A percentile compares a stretch with the other conserved stretches of the same genome.
Conservation (phyloP, 2,113 vertebrate genomes). For the Phalacrocorax aristotelis region DNA sequence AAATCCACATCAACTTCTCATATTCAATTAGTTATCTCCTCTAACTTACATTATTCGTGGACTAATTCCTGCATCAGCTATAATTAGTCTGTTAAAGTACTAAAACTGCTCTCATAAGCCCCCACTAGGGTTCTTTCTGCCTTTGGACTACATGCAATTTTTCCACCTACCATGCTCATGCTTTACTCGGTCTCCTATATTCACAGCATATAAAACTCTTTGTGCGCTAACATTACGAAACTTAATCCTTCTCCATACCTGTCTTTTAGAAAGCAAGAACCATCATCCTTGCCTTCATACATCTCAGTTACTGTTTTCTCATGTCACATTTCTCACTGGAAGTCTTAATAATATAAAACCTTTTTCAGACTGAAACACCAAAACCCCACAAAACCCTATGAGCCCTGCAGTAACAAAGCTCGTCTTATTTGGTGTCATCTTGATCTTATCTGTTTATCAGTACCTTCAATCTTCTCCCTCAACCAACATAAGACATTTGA, state of each 20-base stretch:
- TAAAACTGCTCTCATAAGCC: background rate
- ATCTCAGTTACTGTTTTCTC: slow-evolving; percentile 36
- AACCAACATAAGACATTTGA: background rate
- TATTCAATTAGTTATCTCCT: background rate
- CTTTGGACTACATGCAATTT: background rate
- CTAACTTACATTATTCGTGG: background rate
- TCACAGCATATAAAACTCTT: background rate
- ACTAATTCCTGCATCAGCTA: background rate
- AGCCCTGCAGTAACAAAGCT: background rate
- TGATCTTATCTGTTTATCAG: slow-evolving; percentile 9
- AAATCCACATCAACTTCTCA: background rate
- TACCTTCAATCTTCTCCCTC: background rate
- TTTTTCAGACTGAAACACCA: background rate
- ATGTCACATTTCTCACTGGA: background rate
- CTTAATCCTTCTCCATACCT: background rate
- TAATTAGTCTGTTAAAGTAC: background rate
- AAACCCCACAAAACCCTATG: background rate
- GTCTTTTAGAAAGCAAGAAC: background rate
- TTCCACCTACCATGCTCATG: background rate
- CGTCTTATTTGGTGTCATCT: background rate
- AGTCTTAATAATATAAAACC: background rate
- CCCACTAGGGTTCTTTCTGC: background rate
- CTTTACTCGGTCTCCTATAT: background rate
- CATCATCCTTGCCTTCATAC: background rate
- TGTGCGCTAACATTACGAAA: background rate